A percentile compares a stretch with the other conserved stretches of the same genome.
These are phyloP conservation scores for Sebastes diploproa DNA, from an alignment of 2,797 vertebrate genomes.

Conservation along the genomic window DNA sequence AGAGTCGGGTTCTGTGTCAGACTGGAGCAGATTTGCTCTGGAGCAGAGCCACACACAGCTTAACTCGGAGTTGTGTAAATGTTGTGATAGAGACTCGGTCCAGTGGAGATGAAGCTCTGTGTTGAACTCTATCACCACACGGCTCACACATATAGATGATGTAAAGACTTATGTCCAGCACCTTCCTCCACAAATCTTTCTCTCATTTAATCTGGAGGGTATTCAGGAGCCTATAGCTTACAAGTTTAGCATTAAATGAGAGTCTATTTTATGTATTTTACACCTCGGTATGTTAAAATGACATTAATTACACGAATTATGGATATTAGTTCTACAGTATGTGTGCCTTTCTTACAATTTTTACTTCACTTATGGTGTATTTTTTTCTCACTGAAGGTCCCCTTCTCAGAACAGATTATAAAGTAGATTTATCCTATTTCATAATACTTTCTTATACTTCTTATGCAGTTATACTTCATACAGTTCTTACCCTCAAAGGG, in stretches of 20 bases:
- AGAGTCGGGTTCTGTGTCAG: not conserved
- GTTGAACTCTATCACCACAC: not conserved
- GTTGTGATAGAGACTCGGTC: not conserved
- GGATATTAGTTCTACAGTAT: too few relatives aligned
- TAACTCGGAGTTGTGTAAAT: not conserved
- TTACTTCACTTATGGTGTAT: not conserved
- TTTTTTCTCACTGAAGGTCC: not conserved
- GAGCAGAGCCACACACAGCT: not conserved
- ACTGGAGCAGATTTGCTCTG: not conserved
- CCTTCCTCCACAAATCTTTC: not conserved
- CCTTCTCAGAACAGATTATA: not conserved
- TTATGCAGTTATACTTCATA: not conserved
- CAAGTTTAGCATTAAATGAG: not conserved
- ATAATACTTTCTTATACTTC: not conserved
- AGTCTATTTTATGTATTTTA: not conserved
- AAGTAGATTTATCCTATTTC: not conserved
- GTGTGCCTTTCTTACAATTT: too few relatives aligned
- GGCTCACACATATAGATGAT: not conserved
- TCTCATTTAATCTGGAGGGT: not conserved
- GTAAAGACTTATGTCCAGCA: not conserved
- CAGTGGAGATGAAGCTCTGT: not conserved
- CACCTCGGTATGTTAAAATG: not conserved
- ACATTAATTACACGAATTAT: too few relatives aligned
- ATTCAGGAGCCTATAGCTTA: not conserved
- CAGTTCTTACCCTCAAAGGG: not conserved